phyloP scores from a whole-genome alignment of 2,113 vertebrate genomes.

The Dendropsophus ebraccatus region DNA sequence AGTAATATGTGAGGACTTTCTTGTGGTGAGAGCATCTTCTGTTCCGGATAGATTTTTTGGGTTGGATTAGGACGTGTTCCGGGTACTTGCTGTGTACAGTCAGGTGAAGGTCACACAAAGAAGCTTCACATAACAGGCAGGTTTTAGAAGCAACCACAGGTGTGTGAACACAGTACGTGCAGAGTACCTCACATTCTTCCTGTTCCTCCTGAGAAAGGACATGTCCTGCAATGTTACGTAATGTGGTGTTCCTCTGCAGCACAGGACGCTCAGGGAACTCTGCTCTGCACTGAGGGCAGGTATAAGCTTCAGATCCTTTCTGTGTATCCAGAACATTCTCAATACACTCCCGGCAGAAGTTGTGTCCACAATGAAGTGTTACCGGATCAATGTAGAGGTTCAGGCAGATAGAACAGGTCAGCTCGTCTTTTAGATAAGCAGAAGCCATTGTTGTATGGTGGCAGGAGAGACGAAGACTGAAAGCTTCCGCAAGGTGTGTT shows the following conservation, averaged over 20 bases:
- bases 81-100: neutral
- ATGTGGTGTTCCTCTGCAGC: too few species aligned
- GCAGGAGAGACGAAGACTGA: neutral
- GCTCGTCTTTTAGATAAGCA: constrained; percentile 66
- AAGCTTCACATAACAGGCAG: neutral
- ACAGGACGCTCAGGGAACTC: too few species aligned
- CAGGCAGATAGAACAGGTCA: constrained; percentile 77
- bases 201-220: too few species aligned
- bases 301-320: constrained; percentile 56
- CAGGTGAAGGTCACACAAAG: constrained; percentile 10
- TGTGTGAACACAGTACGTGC: constrained; percentile 7
- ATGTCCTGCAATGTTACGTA: too few species aligned
- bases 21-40: constrained; percentile 10
- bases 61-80: neutral
- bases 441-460: constrained; percentile 16
- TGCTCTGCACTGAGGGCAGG: too few species aligned
- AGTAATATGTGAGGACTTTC: constrained; percentile 27
- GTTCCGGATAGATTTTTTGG: neutral
- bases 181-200: neutral
- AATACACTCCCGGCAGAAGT: constrained; percentile 77
- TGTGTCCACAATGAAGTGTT: constrained; percentile 75
- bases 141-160: neutral
- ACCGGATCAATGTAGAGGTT: constrained; percentile 78
- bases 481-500: neutral
- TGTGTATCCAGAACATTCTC: constrained; percentile 66